Evolutionary conservation across 2,797 vertebrate genomes (phyloP).

Genomic region (Lepus townsendii): DNA sequence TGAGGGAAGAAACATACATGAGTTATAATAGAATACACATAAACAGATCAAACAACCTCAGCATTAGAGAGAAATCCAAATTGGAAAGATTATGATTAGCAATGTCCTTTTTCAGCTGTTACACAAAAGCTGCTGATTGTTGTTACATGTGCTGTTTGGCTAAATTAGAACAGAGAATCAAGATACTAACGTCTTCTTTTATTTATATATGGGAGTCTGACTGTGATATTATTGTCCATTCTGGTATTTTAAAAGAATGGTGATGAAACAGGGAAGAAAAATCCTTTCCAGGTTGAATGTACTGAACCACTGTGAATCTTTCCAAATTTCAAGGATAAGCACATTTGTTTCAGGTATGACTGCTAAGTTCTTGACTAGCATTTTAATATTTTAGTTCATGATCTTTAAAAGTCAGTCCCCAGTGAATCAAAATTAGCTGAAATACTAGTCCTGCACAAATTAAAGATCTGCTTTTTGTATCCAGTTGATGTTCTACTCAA

Average conservation of each 20-base stretch:
- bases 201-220: background rate
- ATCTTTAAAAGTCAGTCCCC: background rate
- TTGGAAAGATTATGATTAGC: background rate
- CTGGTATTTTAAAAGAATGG: background rate
- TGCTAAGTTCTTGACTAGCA: background rate
- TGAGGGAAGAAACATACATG: background rate
- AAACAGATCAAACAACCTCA: background rate
- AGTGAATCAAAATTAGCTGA: background rate
- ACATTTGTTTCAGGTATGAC: background rate
- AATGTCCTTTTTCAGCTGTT: background rate
- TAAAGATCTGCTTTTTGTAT: background rate
- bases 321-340: background rate
- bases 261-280: background rate
- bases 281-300: background rate
- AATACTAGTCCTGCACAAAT: background rate
- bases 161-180: constrained; percentile 27
- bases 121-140: background rate
- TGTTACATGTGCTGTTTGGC: background rate
- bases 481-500: background rate
- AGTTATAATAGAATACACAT: background rate
- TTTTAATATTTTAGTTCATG: constrained; percentile 58
- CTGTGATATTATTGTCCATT: background rate
- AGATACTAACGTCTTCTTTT: background rate
- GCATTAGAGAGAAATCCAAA: background rate
- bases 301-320: background rate